Evolutionary conservation across 2,113 vertebrate genomes (phyloP).

Genomic region (Periophthalmodon schlosseri): DNA sequence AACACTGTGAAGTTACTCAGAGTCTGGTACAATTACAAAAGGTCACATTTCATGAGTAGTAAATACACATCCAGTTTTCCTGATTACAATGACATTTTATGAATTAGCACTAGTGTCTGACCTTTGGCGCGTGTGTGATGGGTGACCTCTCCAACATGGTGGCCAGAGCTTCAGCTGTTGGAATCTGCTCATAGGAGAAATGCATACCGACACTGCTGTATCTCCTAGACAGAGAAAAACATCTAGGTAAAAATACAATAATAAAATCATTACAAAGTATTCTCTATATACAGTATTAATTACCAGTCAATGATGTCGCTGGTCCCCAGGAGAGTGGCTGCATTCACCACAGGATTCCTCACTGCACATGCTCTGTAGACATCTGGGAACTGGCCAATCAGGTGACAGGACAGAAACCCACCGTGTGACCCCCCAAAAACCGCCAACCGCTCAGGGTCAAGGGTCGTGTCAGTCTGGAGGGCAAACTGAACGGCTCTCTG

Average conservation of each 20-base stretch:
- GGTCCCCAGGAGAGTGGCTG: constrained; percentile 80
- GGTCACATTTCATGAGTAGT: too few species aligned
- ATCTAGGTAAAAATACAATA: not conserved
- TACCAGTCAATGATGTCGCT: constrained; percentile 87
- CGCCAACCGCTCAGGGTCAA: constrained; percentile 74
- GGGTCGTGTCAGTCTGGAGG: constrained; percentile 57
- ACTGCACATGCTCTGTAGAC: constrained; percentile 80
- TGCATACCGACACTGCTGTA: constrained; percentile 78
- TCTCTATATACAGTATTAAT: constrained; percentile 32
- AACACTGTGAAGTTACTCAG: too few species aligned
- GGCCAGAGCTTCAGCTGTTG: constrained; percentile 71
- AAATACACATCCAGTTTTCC: too few species aligned
- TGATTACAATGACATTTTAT: not conserved
- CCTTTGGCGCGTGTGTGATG: constrained; percentile 75
- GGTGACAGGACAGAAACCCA: constrained; percentile 84
- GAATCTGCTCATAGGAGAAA: constrained; percentile 79
- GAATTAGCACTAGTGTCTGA: constrained; percentile 32
- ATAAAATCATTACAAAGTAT: not conserved
- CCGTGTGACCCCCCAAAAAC: constrained; percentile 85
- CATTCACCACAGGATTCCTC: constrained; percentile 84
- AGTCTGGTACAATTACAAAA: too few species aligned
- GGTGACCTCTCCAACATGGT: constrained; percentile 81
- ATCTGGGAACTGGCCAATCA: constrained; percentile 78
- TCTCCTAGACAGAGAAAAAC: constrained; percentile 66
- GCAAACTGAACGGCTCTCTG: constrained; percentile 72